These are phyloP conservation scores for Melinaea marsaeus DNA, from an alignment of 2,888 invertebrate genomes.

Conservation along the genomic window DNA sequence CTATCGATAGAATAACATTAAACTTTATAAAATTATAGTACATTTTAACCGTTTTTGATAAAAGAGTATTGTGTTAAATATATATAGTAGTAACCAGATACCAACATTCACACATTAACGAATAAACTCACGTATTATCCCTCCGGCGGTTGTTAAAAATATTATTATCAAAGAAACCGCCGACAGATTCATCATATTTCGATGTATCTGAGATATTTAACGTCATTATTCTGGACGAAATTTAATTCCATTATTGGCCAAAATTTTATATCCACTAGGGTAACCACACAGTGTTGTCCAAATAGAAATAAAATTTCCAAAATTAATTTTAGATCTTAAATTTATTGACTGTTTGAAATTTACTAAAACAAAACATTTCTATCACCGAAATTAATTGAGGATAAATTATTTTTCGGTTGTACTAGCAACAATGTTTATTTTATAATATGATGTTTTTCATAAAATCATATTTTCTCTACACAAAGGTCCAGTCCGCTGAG, in stretches of 20 bases:
- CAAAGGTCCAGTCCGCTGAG: slow-evolving; percentile 61
- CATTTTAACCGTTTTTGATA: background rate
- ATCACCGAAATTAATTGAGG: background rate
- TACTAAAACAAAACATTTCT: background rate
- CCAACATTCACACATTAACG: background rate
- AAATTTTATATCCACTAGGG: slow-evolving; percentile 47
- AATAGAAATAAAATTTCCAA: background rate
- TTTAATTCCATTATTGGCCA: slow-evolving; percentile 63
- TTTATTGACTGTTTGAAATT: background rate
- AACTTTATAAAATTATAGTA: background rate
- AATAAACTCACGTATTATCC: slow-evolving; percentile 11
- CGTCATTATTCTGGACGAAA: slow-evolving; percentile 67
- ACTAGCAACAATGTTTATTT: background rate
- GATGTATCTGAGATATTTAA: slow-evolving; percentile 70
- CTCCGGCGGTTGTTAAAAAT: slow-evolving; percentile 36
- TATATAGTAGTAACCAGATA: background rate
- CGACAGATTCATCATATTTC: slow-evolving; percentile 69
- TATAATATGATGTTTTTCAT: background rate
- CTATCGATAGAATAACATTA: slow-evolving; percentile 1
- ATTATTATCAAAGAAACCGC: slow-evolving; percentile 48
- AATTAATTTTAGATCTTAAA: background rate
- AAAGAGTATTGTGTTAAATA: too few species aligned
- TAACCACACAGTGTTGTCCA: slow-evolving; percentile 15
- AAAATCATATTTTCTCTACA: slow-evolving; percentile 23
- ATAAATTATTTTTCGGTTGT: background rate